Evolutionary conservation across 1,140 invertebrate genomes (phyloP).

Genomic region (Leptinotarsa defecta): DNA sequence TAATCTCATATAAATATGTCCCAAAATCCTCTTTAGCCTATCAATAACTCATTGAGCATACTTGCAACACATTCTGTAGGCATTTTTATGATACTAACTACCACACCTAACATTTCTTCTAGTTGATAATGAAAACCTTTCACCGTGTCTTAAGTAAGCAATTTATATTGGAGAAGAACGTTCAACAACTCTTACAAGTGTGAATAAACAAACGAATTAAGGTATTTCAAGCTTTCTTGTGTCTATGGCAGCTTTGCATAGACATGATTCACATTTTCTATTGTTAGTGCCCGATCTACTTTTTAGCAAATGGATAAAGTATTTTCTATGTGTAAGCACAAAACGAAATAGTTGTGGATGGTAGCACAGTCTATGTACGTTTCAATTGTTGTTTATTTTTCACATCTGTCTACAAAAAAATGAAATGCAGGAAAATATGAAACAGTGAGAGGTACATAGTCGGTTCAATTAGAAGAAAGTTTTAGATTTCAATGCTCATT

Average conservation of each 20-base stretch:
- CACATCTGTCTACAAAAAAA: too few species aligned
- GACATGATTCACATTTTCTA: slow-evolving; percentile 16
- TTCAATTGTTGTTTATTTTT: too few species aligned
- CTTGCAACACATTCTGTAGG: slow-evolving; percentile 6
- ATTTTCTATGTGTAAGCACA: too few species aligned
- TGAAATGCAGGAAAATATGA: too few species aligned
- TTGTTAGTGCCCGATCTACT: slow-evolving; percentile 4
- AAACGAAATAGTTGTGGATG: too few species aligned
- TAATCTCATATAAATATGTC: neutral
- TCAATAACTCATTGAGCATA: neutral
- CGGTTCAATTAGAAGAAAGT: too few species aligned
- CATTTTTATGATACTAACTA: slow-evolving; percentile 12
- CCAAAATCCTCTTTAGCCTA: neutral
- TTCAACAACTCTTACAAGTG: neutral
- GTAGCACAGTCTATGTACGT: too few species aligned
- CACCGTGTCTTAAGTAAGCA: slow-evolving; percentile 16
- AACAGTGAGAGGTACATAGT: too few species aligned
- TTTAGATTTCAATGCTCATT: too few species aligned
- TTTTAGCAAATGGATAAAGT: neutral
- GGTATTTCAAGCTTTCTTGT: slow-evolving; percentile 11
- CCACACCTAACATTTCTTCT: slow-evolving; percentile 13
- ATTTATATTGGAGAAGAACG: slow-evolving; percentile 17
- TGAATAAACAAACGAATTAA: slow-evolving; percentile 8
- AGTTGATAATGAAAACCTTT: slow-evolving; percentile 14
- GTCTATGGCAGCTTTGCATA: neutral